Base-by-base conservation (phyloP, 53 echinoderm and acorn worm species). In the Glandiceps talaboti region DNA sequence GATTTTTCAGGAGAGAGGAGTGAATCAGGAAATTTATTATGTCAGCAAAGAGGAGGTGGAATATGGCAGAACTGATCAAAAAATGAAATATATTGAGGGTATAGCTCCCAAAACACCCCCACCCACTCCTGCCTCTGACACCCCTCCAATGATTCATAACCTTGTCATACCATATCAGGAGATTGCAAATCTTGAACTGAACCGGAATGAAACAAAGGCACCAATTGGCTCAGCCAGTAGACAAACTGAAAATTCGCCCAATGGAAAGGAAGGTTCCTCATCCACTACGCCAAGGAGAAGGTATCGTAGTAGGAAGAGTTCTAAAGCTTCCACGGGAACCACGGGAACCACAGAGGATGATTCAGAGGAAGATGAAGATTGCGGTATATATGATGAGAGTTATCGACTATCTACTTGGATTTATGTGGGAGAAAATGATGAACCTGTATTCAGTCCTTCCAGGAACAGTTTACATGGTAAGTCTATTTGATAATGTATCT, bases 401-500 rank as follows among this genome's bases (percentile, higher is more conserved):
- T 92, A 86, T 82, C 81, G 89, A 75, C 81, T 82, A 27, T 86
- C 84, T 26, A 86, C 86, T 33, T 92, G 92, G 92, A 86, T 86
- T 28, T 86, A 86, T 31, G 77, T 83, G 6, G 92, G 89, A 31
- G 82, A 84, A 14, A 80, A 82, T 75, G 84, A 89, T 76, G 92
- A 92, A 74, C 74, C 32, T 1, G 64, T 45, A 20, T 45, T 45
- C 20, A n/a, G n/a, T n/a, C n/a, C n/a, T n/a, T n/a, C n/a, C n/a
- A n/a, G n/a, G n/a, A n/a, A n/a, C n/a, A n/a, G n/a, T n/a, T n/a
- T n/a, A n/a, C n/a, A n/a, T n/a, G n/a, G n/a, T n/a, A n/a, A n/a
- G n/a, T n/a, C n/a, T n/a, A n/a, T n/a, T n/a, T n/a, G n/a, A n/a
- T n/a, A n/a, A n/a, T n/a, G n/a, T n/a, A n/a, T n/a, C n/a, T n/a